phyloP scores from a whole-genome alignment of 2,113 vertebrate genomes.

The Daphoenositta chrysoptera region DNA sequence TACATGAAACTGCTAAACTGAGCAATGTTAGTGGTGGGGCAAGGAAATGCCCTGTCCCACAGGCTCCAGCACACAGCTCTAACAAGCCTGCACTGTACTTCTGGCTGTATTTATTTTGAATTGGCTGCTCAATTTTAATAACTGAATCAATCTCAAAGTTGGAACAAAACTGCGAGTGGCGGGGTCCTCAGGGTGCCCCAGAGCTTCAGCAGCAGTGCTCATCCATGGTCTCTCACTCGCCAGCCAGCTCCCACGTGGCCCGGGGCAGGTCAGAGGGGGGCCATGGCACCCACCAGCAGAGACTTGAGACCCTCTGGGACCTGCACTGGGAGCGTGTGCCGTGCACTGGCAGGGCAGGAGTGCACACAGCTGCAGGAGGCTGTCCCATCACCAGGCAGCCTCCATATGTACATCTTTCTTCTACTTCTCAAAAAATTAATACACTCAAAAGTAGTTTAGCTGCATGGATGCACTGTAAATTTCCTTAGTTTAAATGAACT shows the following conservation, averaged over 20 bases:
- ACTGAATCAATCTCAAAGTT: neutral
- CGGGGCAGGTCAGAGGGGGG: neutral
- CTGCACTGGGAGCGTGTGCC: neutral
- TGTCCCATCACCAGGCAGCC: neutral
- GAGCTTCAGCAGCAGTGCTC: neutral
- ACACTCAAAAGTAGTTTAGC: neutral
- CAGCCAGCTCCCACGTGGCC: accelerated
- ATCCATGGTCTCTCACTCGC: neutral
- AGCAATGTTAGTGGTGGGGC: neutral
- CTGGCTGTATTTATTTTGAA: neutral
- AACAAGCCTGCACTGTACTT: accelerated
- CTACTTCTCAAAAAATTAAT: neutral
- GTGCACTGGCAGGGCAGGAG: neutral
- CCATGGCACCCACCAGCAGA: neutral
- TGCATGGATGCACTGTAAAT: neutral
- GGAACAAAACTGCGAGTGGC: neutral
- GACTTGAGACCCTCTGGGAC: neutral
- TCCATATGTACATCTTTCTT: neutral
- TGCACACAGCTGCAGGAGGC: neutral
- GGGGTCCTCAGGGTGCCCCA: neutral
- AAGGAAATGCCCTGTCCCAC: neutral
- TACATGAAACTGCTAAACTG: neutral
- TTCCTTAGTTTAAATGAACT: constrained; percentile 20
- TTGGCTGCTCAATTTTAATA: neutral
- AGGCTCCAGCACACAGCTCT: neutral